phyloP scores from a whole-genome alignment of 1,140 invertebrate species.

The Ostrea edulis region DNA sequence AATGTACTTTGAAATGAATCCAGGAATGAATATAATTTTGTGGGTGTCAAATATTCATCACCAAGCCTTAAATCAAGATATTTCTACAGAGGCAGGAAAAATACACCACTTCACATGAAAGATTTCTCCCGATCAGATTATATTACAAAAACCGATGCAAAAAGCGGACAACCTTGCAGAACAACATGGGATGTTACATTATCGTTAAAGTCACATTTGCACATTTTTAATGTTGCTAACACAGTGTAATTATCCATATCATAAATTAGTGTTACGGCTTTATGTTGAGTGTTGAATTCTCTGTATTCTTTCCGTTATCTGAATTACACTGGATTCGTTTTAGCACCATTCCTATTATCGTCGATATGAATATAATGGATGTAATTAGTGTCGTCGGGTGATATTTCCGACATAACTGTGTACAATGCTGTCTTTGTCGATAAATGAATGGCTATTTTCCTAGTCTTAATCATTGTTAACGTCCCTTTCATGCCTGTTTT shows the following conservation, averaged over 20 bases:
- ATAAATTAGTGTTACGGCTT: neutral
- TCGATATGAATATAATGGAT: slow-evolving; percentile 3
- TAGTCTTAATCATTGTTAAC: slow-evolving; percentile 11
- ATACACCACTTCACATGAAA: neutral
- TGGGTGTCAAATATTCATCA: neutral
- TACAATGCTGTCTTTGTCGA: neutral
- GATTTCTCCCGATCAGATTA: neutral
- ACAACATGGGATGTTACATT: neutral
- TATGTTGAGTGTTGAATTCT: neutral
- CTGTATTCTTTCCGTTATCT: neutral
- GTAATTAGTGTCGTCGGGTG: neutral
- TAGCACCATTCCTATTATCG: slow-evolving; percentile 10
- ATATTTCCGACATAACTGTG: slow-evolving; percentile 12
- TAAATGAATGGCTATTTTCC: slow-evolving; percentile 22
- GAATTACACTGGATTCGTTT: neutral
- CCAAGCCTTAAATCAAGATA: neutral
- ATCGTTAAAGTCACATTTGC: neutral
- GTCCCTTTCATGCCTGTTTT: neutral
- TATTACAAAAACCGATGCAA: neutral
- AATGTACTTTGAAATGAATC: neutral
- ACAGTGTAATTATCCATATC: neutral
- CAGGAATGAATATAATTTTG: neutral
- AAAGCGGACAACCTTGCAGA: neutral
- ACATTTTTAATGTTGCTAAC: neutral
- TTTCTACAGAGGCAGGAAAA: neutral